Percentiles rank a stretch among this genome's conserved stretches.
phyloP scores from a whole-genome alignment of 2,888 invertebrate genomes.

The Meta bourneti region DNA sequence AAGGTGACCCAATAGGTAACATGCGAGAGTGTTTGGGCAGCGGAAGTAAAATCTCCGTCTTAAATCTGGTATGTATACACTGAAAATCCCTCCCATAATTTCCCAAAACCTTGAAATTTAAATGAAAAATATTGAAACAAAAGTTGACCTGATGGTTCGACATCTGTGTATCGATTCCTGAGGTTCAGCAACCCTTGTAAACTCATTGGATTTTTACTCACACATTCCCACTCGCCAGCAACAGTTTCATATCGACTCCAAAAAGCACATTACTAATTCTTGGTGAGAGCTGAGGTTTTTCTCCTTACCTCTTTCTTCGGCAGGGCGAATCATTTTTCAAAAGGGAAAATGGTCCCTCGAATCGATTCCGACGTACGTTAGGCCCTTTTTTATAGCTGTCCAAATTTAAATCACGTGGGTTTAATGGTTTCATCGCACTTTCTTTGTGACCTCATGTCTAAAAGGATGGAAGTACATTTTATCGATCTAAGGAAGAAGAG shows the following conservation, averaged over 20 bases:
- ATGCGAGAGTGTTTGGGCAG: no score
- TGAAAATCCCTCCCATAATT: no score
- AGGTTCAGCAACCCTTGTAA: neutral
- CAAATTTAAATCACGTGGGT: constrained; percentile 69
- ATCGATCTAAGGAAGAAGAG: constrained; percentile 32
- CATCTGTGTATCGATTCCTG: constrained; percentile 11
- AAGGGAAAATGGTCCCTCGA: constrained; percentile 45
- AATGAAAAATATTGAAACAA: no score
- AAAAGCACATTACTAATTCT: constrained; percentile 56
- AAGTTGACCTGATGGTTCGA: neutral
- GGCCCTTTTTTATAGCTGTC: constrained; percentile 57
- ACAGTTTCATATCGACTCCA: constrained; percentile 48
- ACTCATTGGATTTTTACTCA: constrained; percentile 35
- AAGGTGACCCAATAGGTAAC: no score
- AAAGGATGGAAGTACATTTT: constrained; percentile 37
- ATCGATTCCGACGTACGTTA: constrained; percentile 43
- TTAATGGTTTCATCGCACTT: constrained; percentile 71
- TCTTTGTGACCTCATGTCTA: constrained; percentile 37
- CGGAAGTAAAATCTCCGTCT: no score
- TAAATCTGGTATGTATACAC: no score
- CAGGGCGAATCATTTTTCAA: constrained; percentile 58
- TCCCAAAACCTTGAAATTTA: no score
- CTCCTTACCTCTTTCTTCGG: constrained; percentile 3
- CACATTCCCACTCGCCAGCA: constrained; percentile 28
- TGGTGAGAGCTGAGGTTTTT: constrained; percentile 27